phyloP scores from a whole-genome alignment of 2,113 vertebrate species.

The Amia ocellicauda region DNA sequence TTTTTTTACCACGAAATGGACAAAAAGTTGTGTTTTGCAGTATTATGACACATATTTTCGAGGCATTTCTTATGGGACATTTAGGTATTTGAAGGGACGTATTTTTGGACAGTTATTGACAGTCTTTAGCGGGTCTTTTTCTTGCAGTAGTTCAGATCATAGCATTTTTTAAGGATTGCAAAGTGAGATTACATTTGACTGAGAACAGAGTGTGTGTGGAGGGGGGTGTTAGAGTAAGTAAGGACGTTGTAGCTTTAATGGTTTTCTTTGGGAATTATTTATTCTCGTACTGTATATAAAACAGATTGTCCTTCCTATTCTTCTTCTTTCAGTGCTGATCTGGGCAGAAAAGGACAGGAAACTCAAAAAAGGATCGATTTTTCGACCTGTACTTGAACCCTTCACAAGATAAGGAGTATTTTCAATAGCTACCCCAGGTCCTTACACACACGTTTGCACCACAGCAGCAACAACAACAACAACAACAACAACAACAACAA shows the following conservation, averaged over 20 bases:
- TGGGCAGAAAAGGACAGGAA: conserved; percentile 89
- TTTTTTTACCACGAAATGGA: too few species aligned
- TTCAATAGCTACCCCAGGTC: conserved; percentile 82
- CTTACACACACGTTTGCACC: too few species aligned
- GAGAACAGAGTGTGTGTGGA: conserved; percentile 9
- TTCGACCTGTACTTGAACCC: conserved; percentile 95
- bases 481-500: conserved; percentile 12
- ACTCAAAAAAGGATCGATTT: conserved; percentile 93
- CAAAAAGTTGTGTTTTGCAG: too few species aligned
- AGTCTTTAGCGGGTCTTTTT: too few species aligned
- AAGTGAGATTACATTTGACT: conserved; percentile 5
- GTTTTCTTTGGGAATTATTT: conserved; percentile 58
- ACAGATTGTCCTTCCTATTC: conserved; percentile 80
- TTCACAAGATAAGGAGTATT: conserved; percentile 80
- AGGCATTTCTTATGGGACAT: too few species aligned
- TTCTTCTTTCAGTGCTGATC: conserved; percentile 75
- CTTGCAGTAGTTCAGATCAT: background rate
- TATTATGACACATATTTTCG: too few species aligned
- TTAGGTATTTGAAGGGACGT: too few species aligned
- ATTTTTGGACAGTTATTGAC: too few species aligned
- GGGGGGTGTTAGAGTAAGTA: background rate
- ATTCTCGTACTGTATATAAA: conserved; percentile 69
- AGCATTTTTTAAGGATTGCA: background rate
- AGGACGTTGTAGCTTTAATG: conserved; percentile 21
- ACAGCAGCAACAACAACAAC: too few species aligned